A percentile compares a stretch with the other conserved stretches of the same genome.
These are phyloP conservation scores for Todus mexicanus DNA, from an alignment of 2,797 vertebrate species.

Conservation along the genomic window DNA sequence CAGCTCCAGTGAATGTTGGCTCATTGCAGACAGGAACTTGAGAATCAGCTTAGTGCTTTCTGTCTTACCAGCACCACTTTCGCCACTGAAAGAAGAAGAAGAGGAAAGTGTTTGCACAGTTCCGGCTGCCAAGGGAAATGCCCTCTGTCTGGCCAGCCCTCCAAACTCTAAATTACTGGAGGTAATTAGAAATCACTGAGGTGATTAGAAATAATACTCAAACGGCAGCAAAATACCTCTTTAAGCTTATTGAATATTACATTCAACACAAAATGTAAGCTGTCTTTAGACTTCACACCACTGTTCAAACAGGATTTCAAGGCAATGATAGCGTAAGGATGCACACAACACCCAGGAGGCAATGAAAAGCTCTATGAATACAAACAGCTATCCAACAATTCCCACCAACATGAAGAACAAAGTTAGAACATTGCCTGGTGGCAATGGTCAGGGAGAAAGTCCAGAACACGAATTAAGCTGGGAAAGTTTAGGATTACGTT, in stretches of 20 bases:
- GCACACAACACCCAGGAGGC: not conserved
- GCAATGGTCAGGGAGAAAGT: not conserved
- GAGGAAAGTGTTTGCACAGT: not conserved
- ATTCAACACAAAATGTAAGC: not conserved
- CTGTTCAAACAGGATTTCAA: not conserved
- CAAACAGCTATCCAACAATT: not conserved
- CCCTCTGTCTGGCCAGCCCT: not conserved
- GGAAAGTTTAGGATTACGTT: not conserved
- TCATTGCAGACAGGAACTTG: conserved; percentile 93
- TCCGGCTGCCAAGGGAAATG: not conserved
- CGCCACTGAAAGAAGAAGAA: conserved; percentile 81
- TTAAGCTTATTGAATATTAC: not conserved
- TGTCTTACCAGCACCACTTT: conserved; percentile 97
- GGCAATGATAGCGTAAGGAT: not conserved
- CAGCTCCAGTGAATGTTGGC: conserved; percentile 86
- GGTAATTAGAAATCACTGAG: not conserved
- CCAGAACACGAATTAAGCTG: not conserved
- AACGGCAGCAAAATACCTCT: not conserved
- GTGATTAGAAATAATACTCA: not conserved
- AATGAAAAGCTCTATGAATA: not conserved
- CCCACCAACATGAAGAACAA: not conserved
- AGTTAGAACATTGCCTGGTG: not conserved
- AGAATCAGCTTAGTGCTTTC: conserved; percentile 98
- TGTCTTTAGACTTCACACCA: not conserved
- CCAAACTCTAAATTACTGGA: not conserved